A percentile compares a stretch with the other conserved stretches of the same genome.
These are phyloP conservation scores for Chloropsis cyanopogon DNA, from an alignment of 2,113 vertebrate species.

Conservation along the genomic window DNA sequence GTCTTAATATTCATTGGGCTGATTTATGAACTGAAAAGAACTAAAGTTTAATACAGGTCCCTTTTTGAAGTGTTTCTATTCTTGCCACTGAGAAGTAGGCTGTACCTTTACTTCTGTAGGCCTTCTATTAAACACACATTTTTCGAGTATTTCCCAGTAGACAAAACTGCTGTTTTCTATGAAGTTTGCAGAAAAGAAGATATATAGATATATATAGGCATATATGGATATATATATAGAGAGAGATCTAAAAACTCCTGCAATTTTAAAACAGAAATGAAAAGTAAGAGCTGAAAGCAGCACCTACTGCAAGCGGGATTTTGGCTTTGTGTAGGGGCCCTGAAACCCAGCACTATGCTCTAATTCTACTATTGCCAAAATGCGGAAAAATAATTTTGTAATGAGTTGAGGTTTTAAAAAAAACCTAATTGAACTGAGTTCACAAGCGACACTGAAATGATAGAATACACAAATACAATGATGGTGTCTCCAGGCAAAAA, in stretches of 20 bases:
- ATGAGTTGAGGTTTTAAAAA: background rate
- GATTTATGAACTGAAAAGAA: slow-evolving; percentile 15
- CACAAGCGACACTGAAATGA: background rate
- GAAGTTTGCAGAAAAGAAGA: background rate
- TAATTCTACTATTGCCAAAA: slow-evolving; percentile 14
- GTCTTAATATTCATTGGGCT: background rate
- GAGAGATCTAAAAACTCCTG: background rate
- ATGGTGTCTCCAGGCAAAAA: slow-evolving; percentile 41
- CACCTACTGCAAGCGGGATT: background rate
- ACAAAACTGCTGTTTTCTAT: background rate
- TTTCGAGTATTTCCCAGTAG: background rate
- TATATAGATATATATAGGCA: background rate
- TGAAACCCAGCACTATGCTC: background rate
- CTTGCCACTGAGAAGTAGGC: background rate
- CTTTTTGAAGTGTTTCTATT: slow-evolving; percentile 13
- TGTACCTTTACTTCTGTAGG: background rate
- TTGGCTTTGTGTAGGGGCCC: background rate
- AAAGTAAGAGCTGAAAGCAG: background rate
- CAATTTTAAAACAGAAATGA: background rate
- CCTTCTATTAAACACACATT: background rate
- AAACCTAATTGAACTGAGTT: slow-evolving; percentile 4
- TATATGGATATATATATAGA: background rate
- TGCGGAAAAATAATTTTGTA: background rate
- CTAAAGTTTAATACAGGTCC: background rate
- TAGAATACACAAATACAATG: background rate